phyloP scores from a whole-genome alignment of 2,113 vertebrate species.

The Lasiurus borealis region DNA sequence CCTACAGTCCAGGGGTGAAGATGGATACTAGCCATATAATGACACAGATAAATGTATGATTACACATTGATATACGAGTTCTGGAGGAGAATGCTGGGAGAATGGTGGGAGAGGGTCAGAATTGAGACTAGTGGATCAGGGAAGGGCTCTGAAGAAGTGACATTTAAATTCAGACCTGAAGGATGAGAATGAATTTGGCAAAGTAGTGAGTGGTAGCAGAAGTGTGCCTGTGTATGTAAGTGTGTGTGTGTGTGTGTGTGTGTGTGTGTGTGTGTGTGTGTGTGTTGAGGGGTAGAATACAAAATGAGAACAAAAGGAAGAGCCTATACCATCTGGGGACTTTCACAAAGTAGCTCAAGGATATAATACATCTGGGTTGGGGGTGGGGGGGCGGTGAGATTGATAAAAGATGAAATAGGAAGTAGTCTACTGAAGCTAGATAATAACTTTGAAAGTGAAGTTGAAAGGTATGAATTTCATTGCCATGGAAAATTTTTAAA shows the following conservation, averaged over 20 bases:
- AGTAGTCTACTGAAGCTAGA: not conserved
- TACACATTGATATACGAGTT: rapidly evolving
- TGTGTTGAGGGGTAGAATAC: not conserved
- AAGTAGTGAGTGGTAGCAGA: not conserved
- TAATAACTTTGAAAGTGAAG: not conserved
- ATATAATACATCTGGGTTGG: not conserved
- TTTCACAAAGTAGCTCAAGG: not conserved
- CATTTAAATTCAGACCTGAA: not conserved
- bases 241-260: not conserved
- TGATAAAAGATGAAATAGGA: not conserved
- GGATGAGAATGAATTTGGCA: not conserved
- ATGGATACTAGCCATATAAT: not conserved
- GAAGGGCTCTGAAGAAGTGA: not conserved
- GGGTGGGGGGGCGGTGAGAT: too few relatives aligned
- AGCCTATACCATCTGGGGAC: not conserved
- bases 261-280: not conserved
- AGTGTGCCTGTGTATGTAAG: not conserved
- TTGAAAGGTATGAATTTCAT: not conserved
- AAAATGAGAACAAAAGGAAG: not conserved
- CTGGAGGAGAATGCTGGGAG: not conserved
- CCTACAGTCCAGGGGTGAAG: not conserved
- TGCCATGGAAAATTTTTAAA: not conserved
- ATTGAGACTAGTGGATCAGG: rapidly evolving
- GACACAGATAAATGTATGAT: not conserved
- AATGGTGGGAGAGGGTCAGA: not conserved